Percentiles rank a stretch among this genome's conserved stretches.
These are phyloP conservation scores for Platichthys flesus DNA, from an alignment of 2,113 vertebrate species.

Conservation along the genomic window DNA sequence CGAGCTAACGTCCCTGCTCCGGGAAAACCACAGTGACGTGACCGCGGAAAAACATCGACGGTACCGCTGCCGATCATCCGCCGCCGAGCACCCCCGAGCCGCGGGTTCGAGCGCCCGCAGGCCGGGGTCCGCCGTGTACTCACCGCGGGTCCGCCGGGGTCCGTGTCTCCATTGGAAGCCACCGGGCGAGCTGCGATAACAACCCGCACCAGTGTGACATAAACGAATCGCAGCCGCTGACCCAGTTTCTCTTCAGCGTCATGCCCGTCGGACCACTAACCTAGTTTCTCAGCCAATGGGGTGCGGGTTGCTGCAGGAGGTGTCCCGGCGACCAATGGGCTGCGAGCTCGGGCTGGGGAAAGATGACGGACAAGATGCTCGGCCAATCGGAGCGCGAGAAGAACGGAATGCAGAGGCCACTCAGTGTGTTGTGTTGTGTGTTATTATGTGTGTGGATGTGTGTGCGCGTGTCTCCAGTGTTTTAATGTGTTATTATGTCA, in stretches of 20 bases:
- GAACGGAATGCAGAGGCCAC: constrained; percentile 51
- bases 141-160: constrained; percentile 45
- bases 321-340: constrained; percentile 61
- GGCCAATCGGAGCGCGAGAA: constrained; percentile 43
- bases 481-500: too few species aligned
- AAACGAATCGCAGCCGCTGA: constrained; percentile 83
- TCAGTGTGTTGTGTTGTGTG: constrained; percentile 10
- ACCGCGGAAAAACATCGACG: constrained; percentile 75
- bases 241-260: constrained; percentile 84
- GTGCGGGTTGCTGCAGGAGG: constrained; percentile 8
- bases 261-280: constrained; percentile 85
- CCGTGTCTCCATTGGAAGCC: constrained; percentile 55
- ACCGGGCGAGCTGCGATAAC: constrained; percentile 48
- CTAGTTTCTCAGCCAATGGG: constrained; percentile 83
- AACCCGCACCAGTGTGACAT: constrained; percentile 79
- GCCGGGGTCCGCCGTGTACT: constrained; percentile 47
- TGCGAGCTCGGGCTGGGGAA: constrained; percentile 6
- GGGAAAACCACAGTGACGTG: constrained; percentile 44
- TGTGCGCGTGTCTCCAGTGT: not conserved
- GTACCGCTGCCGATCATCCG: constrained; percentile 24
- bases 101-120: not conserved
- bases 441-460: constrained; percentile 4
- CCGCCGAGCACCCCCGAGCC: not conserved
- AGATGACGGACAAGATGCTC: constrained; percentile 16
- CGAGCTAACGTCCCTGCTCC: constrained; percentile 58